Conservation (phyloP, 2,888 invertebrate genomes). For the Callinectes sapidus region DNA sequence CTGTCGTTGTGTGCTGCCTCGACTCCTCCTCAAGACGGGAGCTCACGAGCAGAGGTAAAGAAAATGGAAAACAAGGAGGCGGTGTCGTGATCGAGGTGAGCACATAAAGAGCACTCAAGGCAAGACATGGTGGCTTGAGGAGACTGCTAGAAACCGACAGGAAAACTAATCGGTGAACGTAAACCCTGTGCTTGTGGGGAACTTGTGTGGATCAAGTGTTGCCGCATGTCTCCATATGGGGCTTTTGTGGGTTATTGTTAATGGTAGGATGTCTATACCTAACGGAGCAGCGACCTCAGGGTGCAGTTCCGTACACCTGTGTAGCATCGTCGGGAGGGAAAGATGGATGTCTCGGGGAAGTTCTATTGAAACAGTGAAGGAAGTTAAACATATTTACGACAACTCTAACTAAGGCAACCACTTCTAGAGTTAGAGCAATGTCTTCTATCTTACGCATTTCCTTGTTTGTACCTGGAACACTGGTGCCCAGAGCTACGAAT, state of each 20-base stretch:
- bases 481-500: constrained; percentile 82
- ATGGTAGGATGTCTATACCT: background rate
- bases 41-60: background rate
- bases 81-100: background rate
- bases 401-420: constrained; percentile 20
- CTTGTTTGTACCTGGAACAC: constrained; percentile 78
- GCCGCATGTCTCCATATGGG: constrained; percentile 10
- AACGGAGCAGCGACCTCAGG: background rate
- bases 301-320: background rate
- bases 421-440: constrained; percentile 12
- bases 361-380: background rate
- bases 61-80: background rate
- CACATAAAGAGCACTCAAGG: background rate
- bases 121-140: background rate
- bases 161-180: background rate
- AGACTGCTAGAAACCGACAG: background rate
- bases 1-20: background rate
- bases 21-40: background rate
- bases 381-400: constrained; percentile 15
- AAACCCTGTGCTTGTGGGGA: background rate
- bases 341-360: background rate
- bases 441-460: background rate
- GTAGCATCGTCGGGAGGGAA: background rate
- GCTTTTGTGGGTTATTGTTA: background rate
- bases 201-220: background rate